Percentiles rank a stretch among this genome's conserved stretches.
phyloP scores from a whole-genome alignment of 2,888 invertebrate genomes.

The Eurytoma adleriae region DNA sequence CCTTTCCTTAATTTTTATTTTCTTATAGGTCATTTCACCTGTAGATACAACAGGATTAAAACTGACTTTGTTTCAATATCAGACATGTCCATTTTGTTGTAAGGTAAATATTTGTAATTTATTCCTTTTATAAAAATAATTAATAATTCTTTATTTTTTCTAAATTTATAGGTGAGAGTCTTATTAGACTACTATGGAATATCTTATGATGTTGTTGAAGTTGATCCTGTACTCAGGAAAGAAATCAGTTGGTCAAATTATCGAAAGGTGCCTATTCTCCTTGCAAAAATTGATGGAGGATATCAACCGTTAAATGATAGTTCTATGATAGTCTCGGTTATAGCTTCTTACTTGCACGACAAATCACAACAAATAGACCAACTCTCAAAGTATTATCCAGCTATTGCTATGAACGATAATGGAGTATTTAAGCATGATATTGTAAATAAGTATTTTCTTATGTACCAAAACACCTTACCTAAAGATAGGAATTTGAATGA shows the following conservation, averaged over 20 bases:
- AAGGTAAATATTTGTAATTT: constrained; percentile 79
- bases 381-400: constrained; percentile 87
- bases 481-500: constrained; percentile 77
- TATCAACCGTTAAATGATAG: constrained; percentile 95
- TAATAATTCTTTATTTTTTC: constrained; percentile 38
- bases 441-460: constrained; percentile 92
- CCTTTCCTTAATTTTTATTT: neutral
- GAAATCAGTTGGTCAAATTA: constrained; percentile 96
- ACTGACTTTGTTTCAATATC: constrained; percentile 95
- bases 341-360: constrained; percentile 87
- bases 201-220: constrained; percentile 97
- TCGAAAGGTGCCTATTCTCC: constrained; percentile 95
- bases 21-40: constrained; percentile 81
- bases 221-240: constrained; percentile 94
- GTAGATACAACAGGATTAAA: constrained; percentile 84
- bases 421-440: constrained; percentile 86
- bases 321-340: constrained; percentile 92
- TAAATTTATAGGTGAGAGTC: constrained; percentile 78
- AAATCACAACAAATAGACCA: constrained; percentile 80
- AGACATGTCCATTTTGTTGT: constrained; percentile 98
- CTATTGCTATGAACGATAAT: constrained; percentile 81
- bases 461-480: constrained; percentile 82
- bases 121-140: neutral
- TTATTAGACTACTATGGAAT: constrained; percentile 95
- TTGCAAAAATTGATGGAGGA: constrained; percentile 85